Conservation (phyloP, 2,888 invertebrate genomes). For the Hartigia nigra region DNA sequence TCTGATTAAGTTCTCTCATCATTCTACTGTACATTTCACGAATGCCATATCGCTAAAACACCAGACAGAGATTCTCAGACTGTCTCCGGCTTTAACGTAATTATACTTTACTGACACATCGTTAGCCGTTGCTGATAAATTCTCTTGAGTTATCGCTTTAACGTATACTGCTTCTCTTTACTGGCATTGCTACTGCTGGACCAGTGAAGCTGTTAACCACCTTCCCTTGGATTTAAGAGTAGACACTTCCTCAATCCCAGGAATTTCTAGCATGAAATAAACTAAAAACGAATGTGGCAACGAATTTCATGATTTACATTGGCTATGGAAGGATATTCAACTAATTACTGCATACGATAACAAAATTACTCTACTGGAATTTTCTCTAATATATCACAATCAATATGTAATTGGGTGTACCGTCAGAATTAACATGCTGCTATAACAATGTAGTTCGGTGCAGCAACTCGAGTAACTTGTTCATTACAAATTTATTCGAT, state of each 20-base stretch:
- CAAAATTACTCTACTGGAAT: background rate
- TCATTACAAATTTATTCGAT: background rate
- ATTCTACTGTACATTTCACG: background rate
- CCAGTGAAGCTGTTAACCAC: slow-evolving; percentile 8
- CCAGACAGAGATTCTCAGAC: background rate
- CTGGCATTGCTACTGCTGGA: background rate
- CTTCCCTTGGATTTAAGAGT: slow-evolving; percentile 3
- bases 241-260: background rate
- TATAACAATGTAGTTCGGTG: background rate
- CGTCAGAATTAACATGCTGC: background rate
- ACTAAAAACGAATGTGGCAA: too few relatives aligned
- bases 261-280: background rate
- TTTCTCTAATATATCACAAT: background rate
- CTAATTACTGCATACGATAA: background rate
- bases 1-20: slow-evolving; percentile 32
- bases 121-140: background rate
- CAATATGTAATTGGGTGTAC: background rate
- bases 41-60: background rate
- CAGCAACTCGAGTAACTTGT: background rate
- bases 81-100: slow-evolving; percentile 27
- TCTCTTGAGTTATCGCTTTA: background rate
- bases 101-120: slow-evolving; percentile 19
- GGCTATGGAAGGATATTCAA: background rate
- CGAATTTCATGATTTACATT: background rate
- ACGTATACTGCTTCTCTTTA: background rate